phyloP scores from a whole-genome alignment of 2,113 vertebrate species.

The Calyptomena viridis region DNA sequence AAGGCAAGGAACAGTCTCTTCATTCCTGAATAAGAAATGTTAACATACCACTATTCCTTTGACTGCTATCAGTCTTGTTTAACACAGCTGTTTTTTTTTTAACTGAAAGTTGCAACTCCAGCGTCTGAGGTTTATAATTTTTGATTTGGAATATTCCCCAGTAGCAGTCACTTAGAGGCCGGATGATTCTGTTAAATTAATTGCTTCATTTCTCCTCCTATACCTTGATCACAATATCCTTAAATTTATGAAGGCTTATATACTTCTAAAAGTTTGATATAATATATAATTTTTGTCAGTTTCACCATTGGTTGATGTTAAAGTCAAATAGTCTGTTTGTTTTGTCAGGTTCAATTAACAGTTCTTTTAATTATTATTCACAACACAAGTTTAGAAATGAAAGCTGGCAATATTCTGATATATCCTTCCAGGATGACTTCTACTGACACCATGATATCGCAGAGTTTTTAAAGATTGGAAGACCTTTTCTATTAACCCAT shows the following conservation, averaged over 20 bases:
- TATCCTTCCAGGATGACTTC: neutral
- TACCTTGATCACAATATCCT: neutral
- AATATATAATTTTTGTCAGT: neutral
- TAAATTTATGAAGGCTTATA: neutral
- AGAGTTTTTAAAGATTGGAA: neutral
- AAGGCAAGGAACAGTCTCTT: slow-evolving; percentile 2
- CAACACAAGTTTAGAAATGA: neutral
- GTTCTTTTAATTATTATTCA: neutral
- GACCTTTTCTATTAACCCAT: neutral
- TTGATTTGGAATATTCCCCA: neutral
- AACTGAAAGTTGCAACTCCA: neutral
- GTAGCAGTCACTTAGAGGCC: neutral
- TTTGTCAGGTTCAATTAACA: neutral
- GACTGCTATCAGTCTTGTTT: neutral
- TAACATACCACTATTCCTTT: neutral
- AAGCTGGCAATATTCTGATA: neutral
- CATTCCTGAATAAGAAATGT: neutral
- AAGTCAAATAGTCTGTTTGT: neutral
- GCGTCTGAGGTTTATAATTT: neutral
- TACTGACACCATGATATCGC: neutral
- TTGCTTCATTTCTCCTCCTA: neutral
- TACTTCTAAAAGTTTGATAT: neutral
- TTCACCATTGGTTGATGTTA: neutral
- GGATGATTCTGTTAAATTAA: neutral
- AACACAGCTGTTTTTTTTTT: neutral